Percentiles rank a stretch among this genome's conserved stretches.
Evolutionary conservation across 2,113 vertebrate genomes (phyloP).

Genomic region (Phalacrocorax aristotelis): DNA sequence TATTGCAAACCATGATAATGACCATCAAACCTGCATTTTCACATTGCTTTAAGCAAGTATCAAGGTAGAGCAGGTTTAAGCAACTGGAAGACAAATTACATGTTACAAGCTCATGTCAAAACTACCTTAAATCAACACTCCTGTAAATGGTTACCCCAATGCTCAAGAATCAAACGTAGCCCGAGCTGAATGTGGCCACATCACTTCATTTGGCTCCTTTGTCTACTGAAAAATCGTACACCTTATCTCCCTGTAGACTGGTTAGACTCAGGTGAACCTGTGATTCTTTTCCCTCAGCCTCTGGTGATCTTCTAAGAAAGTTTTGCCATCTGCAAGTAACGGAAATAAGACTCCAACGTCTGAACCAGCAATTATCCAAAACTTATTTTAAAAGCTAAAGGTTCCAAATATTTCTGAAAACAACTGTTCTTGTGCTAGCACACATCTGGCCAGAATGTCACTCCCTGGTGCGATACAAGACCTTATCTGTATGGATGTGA

Average conservation of each 20-base stretch:
- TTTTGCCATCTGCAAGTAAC: background rate
- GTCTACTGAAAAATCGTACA: background rate
- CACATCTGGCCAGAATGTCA: background rate
- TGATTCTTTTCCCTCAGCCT: background rate
- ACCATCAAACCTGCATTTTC: background rate
- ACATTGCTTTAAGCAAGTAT: background rate
- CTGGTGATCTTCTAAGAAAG: background rate
- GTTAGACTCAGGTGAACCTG: background rate
- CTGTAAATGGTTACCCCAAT: background rate
- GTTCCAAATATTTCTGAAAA: background rate
- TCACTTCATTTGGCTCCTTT: background rate
- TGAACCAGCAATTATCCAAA: background rate
- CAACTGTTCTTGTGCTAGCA: background rate
- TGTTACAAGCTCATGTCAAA: background rate
- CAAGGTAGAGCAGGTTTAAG: background rate
- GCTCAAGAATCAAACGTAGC: background rate
- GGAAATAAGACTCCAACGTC: background rate
- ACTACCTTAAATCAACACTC: background rate
- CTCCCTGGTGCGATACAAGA: background rate
- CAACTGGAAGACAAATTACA: background rate
- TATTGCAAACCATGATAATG: background rate
- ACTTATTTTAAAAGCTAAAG: background rate
- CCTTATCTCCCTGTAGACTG: background rate
- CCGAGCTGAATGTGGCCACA: background rate
- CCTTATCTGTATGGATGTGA: background rate